Percentiles rank a stretch among this genome's conserved stretches.
These are phyloP conservation scores for Neodon shergylaensis DNA, from an alignment of 2,113 vertebrate species.

Conservation along the genomic window DNA sequence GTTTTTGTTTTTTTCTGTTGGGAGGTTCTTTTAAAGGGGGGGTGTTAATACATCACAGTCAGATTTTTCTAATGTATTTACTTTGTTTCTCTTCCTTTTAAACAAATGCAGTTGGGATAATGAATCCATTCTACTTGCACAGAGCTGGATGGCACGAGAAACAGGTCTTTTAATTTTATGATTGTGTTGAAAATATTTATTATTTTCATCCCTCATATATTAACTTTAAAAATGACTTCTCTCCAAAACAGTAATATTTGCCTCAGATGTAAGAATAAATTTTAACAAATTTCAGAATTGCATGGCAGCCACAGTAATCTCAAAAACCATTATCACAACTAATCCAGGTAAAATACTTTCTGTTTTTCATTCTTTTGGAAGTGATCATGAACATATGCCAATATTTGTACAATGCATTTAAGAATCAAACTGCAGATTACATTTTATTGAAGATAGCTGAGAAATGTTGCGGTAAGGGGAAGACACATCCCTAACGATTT, in stretches of 20 bases:
- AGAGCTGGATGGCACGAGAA: slow-evolving; percentile 91
- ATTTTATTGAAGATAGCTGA: not conserved
- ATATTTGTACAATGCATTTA: not conserved
- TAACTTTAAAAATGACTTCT: slow-evolving; percentile 63
- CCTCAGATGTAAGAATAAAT: slow-evolving; percentile 93
- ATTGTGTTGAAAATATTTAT: slow-evolving; percentile 67
- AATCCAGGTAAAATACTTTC: slow-evolving; percentile 92
- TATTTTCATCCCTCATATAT: not conserved
- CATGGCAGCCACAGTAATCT: slow-evolving; percentile 94
- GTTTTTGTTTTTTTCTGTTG: not conserved
- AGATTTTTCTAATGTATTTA: slow-evolving; percentile 12
- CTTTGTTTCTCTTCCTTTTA: slow-evolving; percentile 62
- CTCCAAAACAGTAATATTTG: slow-evolving; percentile 93
- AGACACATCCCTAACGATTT: not conserved
- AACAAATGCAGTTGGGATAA: slow-evolving; percentile 92
- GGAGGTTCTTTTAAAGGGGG: not conserved
- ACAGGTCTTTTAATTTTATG: slow-evolving; percentile 87
- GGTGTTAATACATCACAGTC: not conserved
- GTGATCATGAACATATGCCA: not conserved
- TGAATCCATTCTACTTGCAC: slow-evolving; percentile 93
- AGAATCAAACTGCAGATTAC: not conserved
- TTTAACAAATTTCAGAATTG: slow-evolving; percentile 95
- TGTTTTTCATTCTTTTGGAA: slow-evolving; percentile 21
- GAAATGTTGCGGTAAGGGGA: no score
- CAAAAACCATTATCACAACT: slow-evolving; percentile 96